phyloP scores from a whole-genome alignment of 2,113 vertebrate genomes.

The Vombatus ursinus region DNA sequence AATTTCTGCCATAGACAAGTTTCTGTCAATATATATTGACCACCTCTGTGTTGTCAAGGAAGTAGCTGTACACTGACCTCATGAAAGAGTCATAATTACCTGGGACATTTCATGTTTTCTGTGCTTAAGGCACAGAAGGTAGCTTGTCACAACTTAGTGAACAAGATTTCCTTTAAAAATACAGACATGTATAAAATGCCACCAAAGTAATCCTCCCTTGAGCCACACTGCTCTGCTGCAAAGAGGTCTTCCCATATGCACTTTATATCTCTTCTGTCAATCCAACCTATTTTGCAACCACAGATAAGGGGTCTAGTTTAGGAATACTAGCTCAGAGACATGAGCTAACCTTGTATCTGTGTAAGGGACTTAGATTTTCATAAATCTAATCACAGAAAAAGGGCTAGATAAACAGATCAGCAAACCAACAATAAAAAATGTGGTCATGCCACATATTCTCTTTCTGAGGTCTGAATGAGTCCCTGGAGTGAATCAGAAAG shows the following conservation, averaged over 20 bases:
- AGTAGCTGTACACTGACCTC: background rate
- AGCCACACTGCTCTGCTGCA: background rate
- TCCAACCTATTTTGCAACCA: background rate
- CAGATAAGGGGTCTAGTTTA: background rate
- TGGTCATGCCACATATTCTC: background rate
- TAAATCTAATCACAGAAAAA: background rate
- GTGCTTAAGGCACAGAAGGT: background rate
- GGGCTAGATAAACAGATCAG: background rate
- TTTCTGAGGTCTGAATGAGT: background rate
- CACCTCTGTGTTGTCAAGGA: background rate
- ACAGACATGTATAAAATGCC: background rate
- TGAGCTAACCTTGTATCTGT: background rate
- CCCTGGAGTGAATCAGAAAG: background rate
- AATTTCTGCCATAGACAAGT: background rate
- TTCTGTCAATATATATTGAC: too few species aligned
- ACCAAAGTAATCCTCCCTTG: background rate
- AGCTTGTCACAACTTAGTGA: background rate
- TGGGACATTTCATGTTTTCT: background rate
- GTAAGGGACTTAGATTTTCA: background rate
- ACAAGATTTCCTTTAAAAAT: background rate
- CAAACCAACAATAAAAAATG: background rate
- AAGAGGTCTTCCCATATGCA: background rate
- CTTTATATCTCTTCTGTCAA: background rate
- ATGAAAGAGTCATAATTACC: background rate
- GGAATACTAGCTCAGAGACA: background rate